Conservation (phyloP, 2,797 vertebrate genomes). For the Triplophysa yarkandensis region DNA sequence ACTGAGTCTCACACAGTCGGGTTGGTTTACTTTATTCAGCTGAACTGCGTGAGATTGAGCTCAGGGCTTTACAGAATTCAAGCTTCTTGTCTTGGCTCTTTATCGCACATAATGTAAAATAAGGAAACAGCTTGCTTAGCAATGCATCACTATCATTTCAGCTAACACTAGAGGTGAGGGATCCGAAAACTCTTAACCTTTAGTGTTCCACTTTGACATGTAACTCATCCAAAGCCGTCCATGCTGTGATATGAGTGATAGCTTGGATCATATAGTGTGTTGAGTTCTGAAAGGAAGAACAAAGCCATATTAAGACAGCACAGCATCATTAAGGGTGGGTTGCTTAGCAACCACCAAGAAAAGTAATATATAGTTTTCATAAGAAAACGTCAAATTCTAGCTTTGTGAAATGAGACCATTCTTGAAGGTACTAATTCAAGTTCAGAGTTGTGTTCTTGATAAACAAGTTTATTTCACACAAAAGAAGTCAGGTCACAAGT, state of each 20-base stretch:
- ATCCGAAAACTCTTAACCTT: neutral
- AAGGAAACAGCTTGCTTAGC: neutral
- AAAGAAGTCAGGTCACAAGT: slow-evolving; percentile 35
- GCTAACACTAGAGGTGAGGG: neutral
- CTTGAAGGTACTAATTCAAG: neutral
- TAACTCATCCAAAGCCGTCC: neutral
- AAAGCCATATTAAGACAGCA: neutral
- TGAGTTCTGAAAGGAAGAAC: neutral
- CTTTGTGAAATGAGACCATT: neutral
- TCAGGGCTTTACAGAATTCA: slow-evolving; percentile 23
- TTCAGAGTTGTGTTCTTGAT: slow-evolving; percentile 5
- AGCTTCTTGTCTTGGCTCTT: neutral
- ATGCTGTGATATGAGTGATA: neutral
- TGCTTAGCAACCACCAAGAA: neutral
- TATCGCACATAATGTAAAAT: neutral
- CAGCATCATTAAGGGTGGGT: neutral
- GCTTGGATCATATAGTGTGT: neutral
- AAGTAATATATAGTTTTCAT: neutral
- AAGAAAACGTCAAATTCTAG: neutral
- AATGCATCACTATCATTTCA: neutral
- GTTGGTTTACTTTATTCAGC: slow-evolving; percentile 18
- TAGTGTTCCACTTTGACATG: neutral
- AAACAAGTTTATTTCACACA: slow-evolving; percentile 13
- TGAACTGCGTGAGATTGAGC: slow-evolving; percentile 17
- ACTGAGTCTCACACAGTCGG: slow-evolving; percentile 1